Base-by-base conservation (phyloP, 1,140 invertebrate genomes). In the silkworm (Bombyx mori) region DNA sequence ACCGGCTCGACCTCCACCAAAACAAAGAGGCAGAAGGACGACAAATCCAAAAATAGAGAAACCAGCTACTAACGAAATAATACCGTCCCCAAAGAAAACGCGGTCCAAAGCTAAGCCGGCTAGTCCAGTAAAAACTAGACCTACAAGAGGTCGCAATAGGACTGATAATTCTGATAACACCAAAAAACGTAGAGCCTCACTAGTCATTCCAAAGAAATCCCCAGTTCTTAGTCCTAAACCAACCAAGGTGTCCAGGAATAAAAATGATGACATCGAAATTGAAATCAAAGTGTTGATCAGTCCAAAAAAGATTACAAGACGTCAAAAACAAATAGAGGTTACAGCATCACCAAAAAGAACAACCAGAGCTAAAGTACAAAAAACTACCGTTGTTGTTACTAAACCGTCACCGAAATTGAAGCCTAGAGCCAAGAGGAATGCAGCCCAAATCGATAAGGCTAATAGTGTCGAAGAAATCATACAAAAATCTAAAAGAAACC, bases 331-430 rank as follows among this genome's bases (percentile, higher is more conserved):
- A 8, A 8, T 53, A 9, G 42, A 60, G 61, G 45, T 45, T 44
- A 56, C 35, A 45, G 10, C 18, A 35, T 45, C 54, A n/a, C 58
- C 58, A 8, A 66, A 57, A 54, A 61, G 54, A 9, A 61, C 61
- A 6, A 61, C 2, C 44, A 42, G 52, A 54, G 44, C 53, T 45
- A 54, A 46, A 54, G 44, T 22, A 54, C 44, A 18, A 54, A 62
- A 58, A 54, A 26, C 35, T 9, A 58, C 22, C 44, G 54, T 64
- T n/a, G 47, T 47, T 48, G 45, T 62, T 26, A 56, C 47, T 3
- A 66, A 66, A 53, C 58, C 62, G 22, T 66, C 69, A 7, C 58
- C 63, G 7, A 44, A 60, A 56, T 8, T 48, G 26, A 68, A 63
- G 8, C 51, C 61, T 1, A 58, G 52, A 54, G 18, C 57, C 42